phyloP scores from a whole-genome alignment of 2,113 vertebrate species.

The Camelus dromedarius region DNA sequence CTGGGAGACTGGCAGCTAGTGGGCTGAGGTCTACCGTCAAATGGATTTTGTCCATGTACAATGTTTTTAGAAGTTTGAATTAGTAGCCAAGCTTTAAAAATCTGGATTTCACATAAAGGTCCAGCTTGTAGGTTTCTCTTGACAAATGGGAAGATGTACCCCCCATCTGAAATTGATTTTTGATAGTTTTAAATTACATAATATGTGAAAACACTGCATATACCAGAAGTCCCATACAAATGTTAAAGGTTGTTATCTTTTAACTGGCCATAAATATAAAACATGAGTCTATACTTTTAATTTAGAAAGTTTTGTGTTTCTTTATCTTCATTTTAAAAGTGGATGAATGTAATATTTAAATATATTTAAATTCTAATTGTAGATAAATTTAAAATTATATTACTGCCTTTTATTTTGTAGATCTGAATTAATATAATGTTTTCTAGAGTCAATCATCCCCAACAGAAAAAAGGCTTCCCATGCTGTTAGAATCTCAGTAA shows the following conservation, averaged over 20 bases:
- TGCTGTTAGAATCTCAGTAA: background rate
- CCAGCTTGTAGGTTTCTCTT: background rate
- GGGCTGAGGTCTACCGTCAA: background rate
- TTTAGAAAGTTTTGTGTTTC: background rate
- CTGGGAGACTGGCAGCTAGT: background rate
- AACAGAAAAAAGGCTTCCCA: background rate
- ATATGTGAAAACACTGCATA: background rate
- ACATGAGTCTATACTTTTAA: background rate
- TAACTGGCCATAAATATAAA: background rate
- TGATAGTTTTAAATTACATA: background rate
- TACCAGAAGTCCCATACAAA: background rate
- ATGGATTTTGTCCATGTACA: background rate
- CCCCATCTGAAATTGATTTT: background rate
- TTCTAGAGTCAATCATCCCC: background rate
- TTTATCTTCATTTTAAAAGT: background rate
- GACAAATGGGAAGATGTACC: background rate
- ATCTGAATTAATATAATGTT: background rate
- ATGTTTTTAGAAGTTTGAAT: slow-evolving; percentile 31
- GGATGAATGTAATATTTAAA: background rate
- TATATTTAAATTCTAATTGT: slow-evolving; percentile 33
- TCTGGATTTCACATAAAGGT: slow-evolving; percentile 29
- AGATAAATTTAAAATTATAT: background rate
- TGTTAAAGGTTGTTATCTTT: background rate
- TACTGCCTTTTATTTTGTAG: background rate
- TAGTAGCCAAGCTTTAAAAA: slow-evolving; percentile 36